These are phyloP conservation scores for Cephus nigrinus DNA, from an alignment of 2,888 invertebrate species.

Conservation along the genomic window DNA sequence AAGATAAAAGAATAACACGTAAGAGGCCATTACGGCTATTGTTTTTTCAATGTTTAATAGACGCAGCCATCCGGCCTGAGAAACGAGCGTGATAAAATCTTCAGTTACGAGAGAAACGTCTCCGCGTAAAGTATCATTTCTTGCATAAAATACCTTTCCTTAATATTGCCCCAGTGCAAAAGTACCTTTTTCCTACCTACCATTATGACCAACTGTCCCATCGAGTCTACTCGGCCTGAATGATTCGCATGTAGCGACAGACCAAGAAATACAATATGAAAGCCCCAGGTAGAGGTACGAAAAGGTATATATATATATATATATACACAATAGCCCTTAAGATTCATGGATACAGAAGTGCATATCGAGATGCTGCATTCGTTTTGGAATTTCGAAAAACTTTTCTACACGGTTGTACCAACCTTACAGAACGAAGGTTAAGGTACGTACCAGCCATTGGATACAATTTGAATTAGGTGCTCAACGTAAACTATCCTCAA, in stretches of 20 bases:
- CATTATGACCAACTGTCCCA: neutral
- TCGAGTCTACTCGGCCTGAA: neutral
- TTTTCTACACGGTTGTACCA: neutral
- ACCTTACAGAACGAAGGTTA: no score
- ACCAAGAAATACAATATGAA: neutral
- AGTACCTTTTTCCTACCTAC: neutral
- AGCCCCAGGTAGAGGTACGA: neutral
- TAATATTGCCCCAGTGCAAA: neutral
- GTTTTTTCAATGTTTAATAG: neutral
- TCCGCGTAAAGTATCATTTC: neutral
- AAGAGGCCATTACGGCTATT: neutral
- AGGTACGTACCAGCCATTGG: no score
- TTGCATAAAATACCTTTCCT: neutral
- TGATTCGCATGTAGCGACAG: neutral
- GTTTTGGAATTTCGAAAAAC: slow-evolving; percentile 14
- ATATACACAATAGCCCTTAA: neutral
- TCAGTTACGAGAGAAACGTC: neutral
- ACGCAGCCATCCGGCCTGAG: neutral
- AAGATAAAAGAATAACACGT: neutral
- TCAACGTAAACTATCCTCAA: no score
- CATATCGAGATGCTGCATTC: slow-evolving; percentile 14
- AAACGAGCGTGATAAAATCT: neutral
- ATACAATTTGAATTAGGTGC: no score
- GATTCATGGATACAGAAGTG: neutral
- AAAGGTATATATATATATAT: neutral